Percentiles rank a stretch among this genome's conserved stretches.
Conservation (phyloP, 2,113 vertebrate species). For the Chaetodon auriga region DNA sequence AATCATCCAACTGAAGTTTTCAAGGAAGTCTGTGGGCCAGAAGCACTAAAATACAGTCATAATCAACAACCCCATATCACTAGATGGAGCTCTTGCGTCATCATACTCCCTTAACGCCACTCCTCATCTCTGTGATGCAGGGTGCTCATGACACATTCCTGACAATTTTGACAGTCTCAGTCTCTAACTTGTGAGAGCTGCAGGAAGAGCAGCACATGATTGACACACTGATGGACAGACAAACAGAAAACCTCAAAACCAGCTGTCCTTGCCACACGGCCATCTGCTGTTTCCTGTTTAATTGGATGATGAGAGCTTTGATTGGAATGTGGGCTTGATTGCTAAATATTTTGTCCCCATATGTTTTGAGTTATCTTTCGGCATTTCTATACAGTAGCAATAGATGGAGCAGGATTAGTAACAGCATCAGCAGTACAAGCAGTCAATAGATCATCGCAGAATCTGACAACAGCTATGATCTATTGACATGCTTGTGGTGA, state of each 20-base stretch:
- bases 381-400: constrained; percentile 12
- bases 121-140: constrained; percentile 26
- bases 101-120: background rate
- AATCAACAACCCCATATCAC: constrained; percentile 27
- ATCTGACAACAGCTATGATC: constrained; percentile 59
- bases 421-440: background rate
- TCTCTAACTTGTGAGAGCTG: constrained; percentile 48
- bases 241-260: constrained; percentile 67
- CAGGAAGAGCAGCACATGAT: constrained; percentile 54
- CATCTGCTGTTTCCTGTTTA: constrained; percentile 71
- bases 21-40: background rate
- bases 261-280: constrained; percentile 65
- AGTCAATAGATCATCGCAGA: constrained; percentile 40
- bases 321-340: constrained; percentile 39
- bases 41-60: background rate
- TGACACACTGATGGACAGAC: constrained; percentile 71
- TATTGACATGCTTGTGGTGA: constrained; percentile 54
- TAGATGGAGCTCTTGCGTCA: constrained; percentile 77
- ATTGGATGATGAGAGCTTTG: constrained; percentile 62
- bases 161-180: constrained; percentile 63
- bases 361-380: constrained; percentile 46
- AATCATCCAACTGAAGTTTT: constrained; percentile 2
- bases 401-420: constrained; percentile 26
- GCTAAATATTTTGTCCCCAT: constrained; percentile 57
- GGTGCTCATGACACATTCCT: constrained; percentile 52